A percentile compares a stretch with the other conserved stretches of the same genome.
Conservation (phyloP, 2,888 invertebrate species). For the Erebia aethiops region DNA sequence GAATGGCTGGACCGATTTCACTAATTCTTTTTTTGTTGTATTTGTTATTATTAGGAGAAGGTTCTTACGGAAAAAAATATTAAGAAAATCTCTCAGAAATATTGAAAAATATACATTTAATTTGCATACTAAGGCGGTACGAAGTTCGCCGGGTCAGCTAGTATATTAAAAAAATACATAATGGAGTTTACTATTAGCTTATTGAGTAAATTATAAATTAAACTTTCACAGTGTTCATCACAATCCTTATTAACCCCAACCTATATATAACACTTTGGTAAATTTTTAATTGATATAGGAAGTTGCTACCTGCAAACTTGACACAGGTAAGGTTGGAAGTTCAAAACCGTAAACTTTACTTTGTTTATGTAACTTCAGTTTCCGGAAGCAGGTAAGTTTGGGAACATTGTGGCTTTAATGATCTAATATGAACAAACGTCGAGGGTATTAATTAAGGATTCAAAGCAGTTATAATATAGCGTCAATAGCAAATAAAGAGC, state of each 20-base stretch:
- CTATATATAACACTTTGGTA: constrained; percentile 49
- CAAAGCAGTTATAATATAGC: constrained; percentile 56
- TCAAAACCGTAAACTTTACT: constrained; percentile 71
- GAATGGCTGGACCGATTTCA: no score
- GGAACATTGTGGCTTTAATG: constrained; percentile 82
- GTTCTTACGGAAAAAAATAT: no score
- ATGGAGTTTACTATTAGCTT: background rate
- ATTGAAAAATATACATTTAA: no score
- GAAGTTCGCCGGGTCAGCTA: no score
- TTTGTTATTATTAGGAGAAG: no score
- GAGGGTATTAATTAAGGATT: constrained; percentile 80
- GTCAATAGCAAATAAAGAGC: constrained; percentile 45
- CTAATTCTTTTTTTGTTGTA: no score
- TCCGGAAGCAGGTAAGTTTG: constrained; percentile 78
- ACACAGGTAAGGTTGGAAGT: constrained; percentile 75
- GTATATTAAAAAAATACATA: no score
- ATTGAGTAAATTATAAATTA: background rate
- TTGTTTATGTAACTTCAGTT: constrained; percentile 78
- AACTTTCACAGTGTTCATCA: background rate
- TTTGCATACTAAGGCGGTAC: no score
- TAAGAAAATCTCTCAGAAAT: no score
- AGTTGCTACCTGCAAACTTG: constrained; percentile 72
- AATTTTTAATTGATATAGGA: constrained; percentile 78
- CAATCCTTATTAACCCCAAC: constrained; percentile 12
- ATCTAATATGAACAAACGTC: constrained; percentile 81